Conservation (phyloP, 92 coral and sea anemone species). For the Epizoanthus ramosus region DNA sequence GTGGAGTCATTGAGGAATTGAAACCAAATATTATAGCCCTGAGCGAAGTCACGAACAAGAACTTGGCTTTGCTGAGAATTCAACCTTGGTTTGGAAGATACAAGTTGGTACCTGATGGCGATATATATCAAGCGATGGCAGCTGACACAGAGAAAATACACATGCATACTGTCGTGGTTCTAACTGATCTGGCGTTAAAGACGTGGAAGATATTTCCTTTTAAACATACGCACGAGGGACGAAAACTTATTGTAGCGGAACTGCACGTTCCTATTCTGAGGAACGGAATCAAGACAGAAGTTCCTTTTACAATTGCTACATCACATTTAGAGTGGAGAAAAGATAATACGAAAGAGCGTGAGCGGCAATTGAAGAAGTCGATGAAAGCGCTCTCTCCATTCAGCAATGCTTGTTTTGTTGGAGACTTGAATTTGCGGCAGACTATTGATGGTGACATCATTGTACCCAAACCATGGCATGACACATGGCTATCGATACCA, state of each 20-base stretch:
- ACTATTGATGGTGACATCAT: constrained; percentile 62
- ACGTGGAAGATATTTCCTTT: constrained; percentile 51
- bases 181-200: constrained; percentile 37
- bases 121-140: not conserved
- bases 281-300: not conserved
- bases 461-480: constrained; percentile 60
- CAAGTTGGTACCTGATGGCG: not conserved
- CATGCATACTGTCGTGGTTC: constrained; percentile 43
- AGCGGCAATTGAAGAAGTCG: constrained; percentile 47
- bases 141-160: not conserved
- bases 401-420: constrained; percentile 63
- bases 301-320: constrained; percentile 53
- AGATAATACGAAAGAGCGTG: constrained; percentile 39
- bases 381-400: constrained; percentile 39
- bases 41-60: constrained; percentile 62
- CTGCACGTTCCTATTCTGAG: not conserved
- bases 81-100: constrained; percentile 62
- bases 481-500: constrained; percentile 53
- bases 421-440: constrained; percentile 56
- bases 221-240: constrained; percentile 38
- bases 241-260: constrained; percentile 61
- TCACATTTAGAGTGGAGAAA: constrained; percentile 59
- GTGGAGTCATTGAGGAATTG: constrained; percentile 35
- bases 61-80: constrained; percentile 29
- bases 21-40: constrained; percentile 57